Conservation (phyloP, 2,113 vertebrate genomes). For the Orthonyx spaldingii region DNA sequence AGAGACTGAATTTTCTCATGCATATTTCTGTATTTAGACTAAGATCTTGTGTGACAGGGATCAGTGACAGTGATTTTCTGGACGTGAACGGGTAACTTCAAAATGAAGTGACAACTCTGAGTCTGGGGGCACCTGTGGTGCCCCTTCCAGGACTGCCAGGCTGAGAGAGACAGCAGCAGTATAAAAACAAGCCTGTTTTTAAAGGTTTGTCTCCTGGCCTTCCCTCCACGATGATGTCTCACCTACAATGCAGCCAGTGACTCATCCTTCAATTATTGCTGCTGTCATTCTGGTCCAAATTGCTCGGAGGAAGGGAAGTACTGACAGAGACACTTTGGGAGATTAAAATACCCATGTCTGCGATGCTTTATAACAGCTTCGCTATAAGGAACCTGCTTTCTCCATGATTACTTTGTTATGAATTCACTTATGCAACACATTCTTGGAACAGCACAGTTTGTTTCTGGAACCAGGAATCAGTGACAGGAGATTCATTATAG, state of each 20-base stretch:
- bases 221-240: neutral
- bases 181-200: neutral
- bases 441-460: slow-evolving; percentile 22
- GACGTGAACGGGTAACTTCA: neutral
- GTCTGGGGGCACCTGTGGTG: accelerated
- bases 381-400: slow-evolving; percentile 12
- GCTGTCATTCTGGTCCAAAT: slow-evolving; percentile 60
- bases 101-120: neutral
- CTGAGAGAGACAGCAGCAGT: neutral
- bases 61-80: neutral
- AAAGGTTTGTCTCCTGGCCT: slow-evolving; percentile 30
- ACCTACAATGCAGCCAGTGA: slow-evolving; percentile 44
- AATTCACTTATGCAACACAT: slow-evolving; percentile 36
- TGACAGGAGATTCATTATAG: slow-evolving; percentile 38
- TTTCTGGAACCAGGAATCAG: slow-evolving; percentile 29
- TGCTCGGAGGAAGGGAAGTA: slow-evolving; percentile 52
- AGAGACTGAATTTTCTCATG: neutral
- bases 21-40: neutral
- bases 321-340: slow-evolving; percentile 36
- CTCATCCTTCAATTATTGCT: slow-evolving; percentile 58
- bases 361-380: slow-evolving; percentile 29
- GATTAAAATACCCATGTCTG: slow-evolving; percentile 51
- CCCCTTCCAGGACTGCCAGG: neutral
- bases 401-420: slow-evolving; percentile 42
- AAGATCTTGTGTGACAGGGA: neutral